phyloP scores from a whole-genome alignment of 2,113 vertebrate genomes.

The Rana temporaria region DNA sequence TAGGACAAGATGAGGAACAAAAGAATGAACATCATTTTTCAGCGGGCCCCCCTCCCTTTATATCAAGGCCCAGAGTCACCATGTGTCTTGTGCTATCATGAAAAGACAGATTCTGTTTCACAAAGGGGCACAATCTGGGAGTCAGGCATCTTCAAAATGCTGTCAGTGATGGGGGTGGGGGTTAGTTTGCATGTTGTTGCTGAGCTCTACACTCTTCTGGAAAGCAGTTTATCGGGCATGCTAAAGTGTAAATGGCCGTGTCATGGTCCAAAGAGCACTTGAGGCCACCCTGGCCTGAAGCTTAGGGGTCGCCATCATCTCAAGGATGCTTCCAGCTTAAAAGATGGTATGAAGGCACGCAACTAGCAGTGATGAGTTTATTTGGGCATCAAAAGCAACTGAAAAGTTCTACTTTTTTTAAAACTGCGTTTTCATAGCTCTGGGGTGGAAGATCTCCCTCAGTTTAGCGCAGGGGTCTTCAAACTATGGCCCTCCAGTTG shows the following conservation, averaged over 20 bases:
- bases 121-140: constrained; percentile 44
- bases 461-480: too few species aligned
- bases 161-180: background rate
- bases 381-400: too few species aligned
- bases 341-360: too few species aligned
- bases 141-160: constrained; percentile 3
- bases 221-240: background rate
- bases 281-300: background rate
- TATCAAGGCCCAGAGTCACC: constrained; percentile 47
- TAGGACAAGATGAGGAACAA: constrained; percentile 64
- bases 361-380: too few species aligned
- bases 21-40: constrained; percentile 65
- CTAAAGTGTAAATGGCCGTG: constrained; percentile 1
- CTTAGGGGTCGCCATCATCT: background rate
- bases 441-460: too few species aligned
- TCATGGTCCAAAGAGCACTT: background rate
- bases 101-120: background rate
- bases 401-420: too few species aligned
- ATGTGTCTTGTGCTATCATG: constrained; percentile 30
- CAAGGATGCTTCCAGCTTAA: too few species aligned
- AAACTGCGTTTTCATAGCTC: too few species aligned
- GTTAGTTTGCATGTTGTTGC: background rate
- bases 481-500: too few species aligned
- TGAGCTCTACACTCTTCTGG: background rate
- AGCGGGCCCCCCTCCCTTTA: constrained; percentile 68